Evolutionary conservation across 2,797 vertebrate species (phyloP), one percentile per base, ranked within the genome.

Genomic region (Neosilurus mollespiculum): DNA sequence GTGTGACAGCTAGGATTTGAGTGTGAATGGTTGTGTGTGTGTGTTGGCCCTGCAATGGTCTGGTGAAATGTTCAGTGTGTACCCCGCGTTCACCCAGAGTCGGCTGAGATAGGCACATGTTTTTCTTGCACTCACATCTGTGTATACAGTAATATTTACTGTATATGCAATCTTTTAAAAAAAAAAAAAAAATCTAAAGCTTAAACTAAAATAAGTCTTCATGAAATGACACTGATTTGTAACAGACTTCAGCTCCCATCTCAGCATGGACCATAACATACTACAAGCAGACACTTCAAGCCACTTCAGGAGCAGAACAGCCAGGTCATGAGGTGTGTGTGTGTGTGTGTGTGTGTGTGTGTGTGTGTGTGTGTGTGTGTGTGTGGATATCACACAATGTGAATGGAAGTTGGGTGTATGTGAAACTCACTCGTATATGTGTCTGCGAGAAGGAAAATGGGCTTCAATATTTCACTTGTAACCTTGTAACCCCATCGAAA

Each of bases 211-310:
- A 58, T 76, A 76, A n/a, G 34, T 76, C 6, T 2, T 30, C 6
- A 12, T 76, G 30, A 77, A 43, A 61, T 77, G 20, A 43, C 56
- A 37, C n/a, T 77, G 58, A 77, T 61, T 77, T 77, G 58, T 43
- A 43, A 62, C 26, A 65, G 20, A 61, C 12, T n/a, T 77, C 26
- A 59, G 30, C 20, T 61, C 20, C 12, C 22, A 15, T 77, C 58
- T 58, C 75, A 77, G 75, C 58, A 49, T 61, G 58, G 37, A 77
- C 26, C 58, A 49, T 62, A 58, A 77, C 30, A 61, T 61, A n/a
- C 18, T 22, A 76, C 18, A 22, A 76, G 18, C 73, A 76, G 75
- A 9, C 20, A 61, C 24, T 77, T n/a, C 22, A 43, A 20, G 18
- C 59, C 43, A 43, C 73, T 37, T 18, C 56, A 59, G 54, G 54